Base-by-base conservation (phyloP, 1,140 invertebrate species). In the Acromyrmex heyeri region DNA sequence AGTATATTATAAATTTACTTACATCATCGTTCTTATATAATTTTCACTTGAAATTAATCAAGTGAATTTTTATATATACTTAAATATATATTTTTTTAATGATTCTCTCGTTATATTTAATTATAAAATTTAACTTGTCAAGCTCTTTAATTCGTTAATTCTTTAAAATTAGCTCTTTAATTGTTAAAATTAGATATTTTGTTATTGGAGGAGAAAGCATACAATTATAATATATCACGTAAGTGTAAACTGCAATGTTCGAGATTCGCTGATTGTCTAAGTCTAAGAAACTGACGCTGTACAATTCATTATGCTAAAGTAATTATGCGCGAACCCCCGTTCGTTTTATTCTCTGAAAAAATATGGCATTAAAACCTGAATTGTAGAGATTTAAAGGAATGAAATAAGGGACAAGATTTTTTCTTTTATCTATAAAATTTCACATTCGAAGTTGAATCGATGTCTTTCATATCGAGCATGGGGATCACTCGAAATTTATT, bases 271-370 rank as follows among this genome's bases (percentile, higher is more conserved):
- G 10, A 7, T 16, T 61, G 16, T 76, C 0, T 44, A 21, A 61
- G 16, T 76, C 0, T 44, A 21, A 61, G 4, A 44, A 27, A 61
- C 27, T 21, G 7, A 18, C 1, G 21, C 16, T 8, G 55, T 69
- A 21, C 8, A 7, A 81, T 86, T 90, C 59, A 85, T 89, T 85
- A 85, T 90, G n/a, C 3, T 78, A 61, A 75, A 87, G 79, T 89
- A 90, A 90, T 67, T 89, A 87, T 75, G 88, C 85, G 57, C 44
- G 27, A 18, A 78, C 64, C 62, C n/a, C 21, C 38, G 48, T 27
- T 64, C 59, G 12, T 24, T 53, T 27, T 61, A 34, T 55, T 61
- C 10, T 48, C 27, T 27, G 2, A 65, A 12, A 64, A 30, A 34
- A 53, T 16, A 50, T 38, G 18, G 12, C 16, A 38, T 30, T 24